Conservation (phyloP, 2,888 invertebrate genomes). For the Formica aserva region DNA sequence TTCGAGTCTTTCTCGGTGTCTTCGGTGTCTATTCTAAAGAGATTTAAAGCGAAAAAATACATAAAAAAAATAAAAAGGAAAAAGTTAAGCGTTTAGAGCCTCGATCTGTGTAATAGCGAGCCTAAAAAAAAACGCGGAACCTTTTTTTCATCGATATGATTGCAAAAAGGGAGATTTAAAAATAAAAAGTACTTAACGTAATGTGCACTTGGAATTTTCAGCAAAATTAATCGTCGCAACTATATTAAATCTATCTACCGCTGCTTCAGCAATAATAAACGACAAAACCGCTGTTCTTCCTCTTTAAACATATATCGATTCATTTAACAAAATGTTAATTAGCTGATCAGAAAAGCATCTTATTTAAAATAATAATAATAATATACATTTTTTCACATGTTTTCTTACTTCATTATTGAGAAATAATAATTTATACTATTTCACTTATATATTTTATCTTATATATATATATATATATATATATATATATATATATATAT, state of each 20-base stretch:
- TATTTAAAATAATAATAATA: constrained; percentile 7
- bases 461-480: too few species aligned
- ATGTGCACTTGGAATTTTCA: constrained; percentile 49
- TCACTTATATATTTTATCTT: not conserved
- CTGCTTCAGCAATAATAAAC: constrained; percentile 63
- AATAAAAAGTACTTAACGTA: not conserved
- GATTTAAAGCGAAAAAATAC: constrained; percentile 65
- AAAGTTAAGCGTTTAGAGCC: constrained; percentile 70
- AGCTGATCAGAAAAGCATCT: not conserved
- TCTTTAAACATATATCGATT: constrained; percentile 20
- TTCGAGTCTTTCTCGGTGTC: constrained; percentile 79
- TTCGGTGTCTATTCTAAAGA: constrained; percentile 81
- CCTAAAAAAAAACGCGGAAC: constrained; percentile 51
- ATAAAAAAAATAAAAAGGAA: constrained; percentile 49
- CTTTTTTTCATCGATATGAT: constrained; percentile 60
- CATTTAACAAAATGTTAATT: constrained; percentile 16
- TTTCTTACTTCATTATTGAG: not conserved
- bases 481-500: too few species aligned
- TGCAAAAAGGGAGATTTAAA: constrained; percentile 41
- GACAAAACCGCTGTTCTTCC: constrained; percentile 31
- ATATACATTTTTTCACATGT: not conserved
- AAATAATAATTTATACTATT: not conserved
- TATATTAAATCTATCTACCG: constrained; percentile 40
- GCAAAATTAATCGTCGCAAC: constrained; percentile 61
- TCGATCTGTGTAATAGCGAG: constrained; percentile 72